These are phyloP conservation scores for Drosophila planitibia DNA, from an alignment of 2,888 invertebrate genomes.

Conservation along the genomic window DNA sequence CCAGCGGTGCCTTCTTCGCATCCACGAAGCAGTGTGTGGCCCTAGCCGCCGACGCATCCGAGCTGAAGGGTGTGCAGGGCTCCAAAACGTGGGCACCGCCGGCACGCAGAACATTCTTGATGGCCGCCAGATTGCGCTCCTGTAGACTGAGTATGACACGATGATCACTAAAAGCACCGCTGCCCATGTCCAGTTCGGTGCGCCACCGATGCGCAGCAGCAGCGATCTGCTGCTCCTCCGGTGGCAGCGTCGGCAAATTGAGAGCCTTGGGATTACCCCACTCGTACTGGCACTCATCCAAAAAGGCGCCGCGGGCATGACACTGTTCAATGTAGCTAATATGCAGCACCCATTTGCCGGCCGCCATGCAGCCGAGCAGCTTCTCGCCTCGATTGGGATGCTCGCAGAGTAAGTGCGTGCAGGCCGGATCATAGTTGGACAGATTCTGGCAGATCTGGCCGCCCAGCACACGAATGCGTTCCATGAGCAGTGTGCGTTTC, in stretches of 20 bases:
- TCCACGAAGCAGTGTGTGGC: slow-evolving; percentile 85
- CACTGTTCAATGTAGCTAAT: slow-evolving; percentile 91
- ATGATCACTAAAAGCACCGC: slow-evolving; percentile 87
- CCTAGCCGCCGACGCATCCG: slow-evolving; percentile 43
- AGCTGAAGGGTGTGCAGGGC: slow-evolving; percentile 78
- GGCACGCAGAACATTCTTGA: slow-evolving; percentile 90
- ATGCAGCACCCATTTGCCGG: slow-evolving; percentile 96
- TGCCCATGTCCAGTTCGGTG: slow-evolving; percentile 79
- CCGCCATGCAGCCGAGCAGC: slow-evolving; percentile 93
- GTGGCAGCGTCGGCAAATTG: slow-evolving; percentile 85
- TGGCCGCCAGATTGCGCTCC: slow-evolving; percentile 87
- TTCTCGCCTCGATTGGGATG: slow-evolving; percentile 94
- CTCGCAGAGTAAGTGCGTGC: slow-evolving; percentile 92
- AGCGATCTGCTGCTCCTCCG: slow-evolving; percentile 86
- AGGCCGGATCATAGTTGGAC: slow-evolving; percentile 87
- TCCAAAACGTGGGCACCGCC: slow-evolving; percentile 91
- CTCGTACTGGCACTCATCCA: slow-evolving; percentile 91
- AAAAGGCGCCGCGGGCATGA: slow-evolving; percentile 82
- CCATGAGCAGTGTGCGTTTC: slow-evolving; percentile 69
- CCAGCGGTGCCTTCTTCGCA: slow-evolving; percentile 76
- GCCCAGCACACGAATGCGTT: slow-evolving; percentile 73
- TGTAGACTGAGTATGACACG: slow-evolving; percentile 88
- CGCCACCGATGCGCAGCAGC: slow-evolving; percentile 90
- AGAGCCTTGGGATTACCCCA: slow-evolving; percentile 92
- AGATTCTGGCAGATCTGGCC: slow-evolving; percentile 83